Percentiles rank a stretch among this genome's conserved stretches.
Evolutionary conservation across 2,797 vertebrate genomes (phyloP).

Genomic region (Balearica regulorum): DNA sequence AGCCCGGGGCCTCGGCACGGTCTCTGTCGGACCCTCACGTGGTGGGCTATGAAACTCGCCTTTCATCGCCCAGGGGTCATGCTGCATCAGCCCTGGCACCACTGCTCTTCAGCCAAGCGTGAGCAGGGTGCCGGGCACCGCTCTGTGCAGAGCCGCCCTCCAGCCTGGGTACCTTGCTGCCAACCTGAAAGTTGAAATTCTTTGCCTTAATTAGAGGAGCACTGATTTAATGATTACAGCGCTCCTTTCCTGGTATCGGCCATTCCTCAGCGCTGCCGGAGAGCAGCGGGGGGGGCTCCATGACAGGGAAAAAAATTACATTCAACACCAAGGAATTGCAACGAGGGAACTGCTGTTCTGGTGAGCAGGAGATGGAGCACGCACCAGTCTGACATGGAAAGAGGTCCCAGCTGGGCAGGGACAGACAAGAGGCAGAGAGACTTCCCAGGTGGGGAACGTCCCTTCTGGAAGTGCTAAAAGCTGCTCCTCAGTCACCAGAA

Average conservation of each 20-base stretch:
- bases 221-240: not conserved
- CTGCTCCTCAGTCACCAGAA: not conserved
- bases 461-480: not conserved
- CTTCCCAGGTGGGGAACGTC: not conserved
- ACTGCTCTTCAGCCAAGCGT: not conserved
- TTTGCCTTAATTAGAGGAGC: not conserved
- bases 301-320: not conserved
- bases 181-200: not conserved
- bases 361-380: not conserved
- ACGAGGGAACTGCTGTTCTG: not conserved
- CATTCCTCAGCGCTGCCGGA: rapidly evolving
- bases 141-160: not conserved
- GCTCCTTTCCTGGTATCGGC: not conserved
- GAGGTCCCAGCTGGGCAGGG: not conserved
- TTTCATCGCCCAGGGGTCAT: not conserved
- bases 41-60: not conserved
- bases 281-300: not conserved
- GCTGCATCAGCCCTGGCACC: not conserved
- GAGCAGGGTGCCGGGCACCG: rapidly evolving
- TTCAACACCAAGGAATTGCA: not conserved
- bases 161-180: not conserved
- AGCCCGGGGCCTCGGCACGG: not conserved
- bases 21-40: not conserved
- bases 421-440: not conserved
- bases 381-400: not conserved